Evolutionary conservation across 2,888 invertebrate species (phyloP).

Genomic region (Clistopyga incitator): DNA sequence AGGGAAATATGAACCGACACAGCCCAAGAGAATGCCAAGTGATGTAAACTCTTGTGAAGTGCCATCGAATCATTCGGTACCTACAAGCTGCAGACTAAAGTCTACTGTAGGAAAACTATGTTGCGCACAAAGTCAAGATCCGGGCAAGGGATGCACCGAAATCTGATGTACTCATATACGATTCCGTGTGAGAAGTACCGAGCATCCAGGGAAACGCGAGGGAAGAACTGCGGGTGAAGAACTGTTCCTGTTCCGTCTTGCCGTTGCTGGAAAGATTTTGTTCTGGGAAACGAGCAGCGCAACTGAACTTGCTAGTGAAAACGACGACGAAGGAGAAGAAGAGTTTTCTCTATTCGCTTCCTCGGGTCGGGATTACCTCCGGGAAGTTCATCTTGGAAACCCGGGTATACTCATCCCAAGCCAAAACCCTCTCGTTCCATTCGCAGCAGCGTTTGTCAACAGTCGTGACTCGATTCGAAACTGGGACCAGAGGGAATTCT

Average conservation of each 20-base stretch:
- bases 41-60: conserved; percentile 29
- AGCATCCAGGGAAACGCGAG: conserved; percentile 21
- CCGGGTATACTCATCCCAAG: conserved; percentile 43
- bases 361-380: conserved; percentile 61
- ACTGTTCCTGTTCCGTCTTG: conserved; percentile 10
- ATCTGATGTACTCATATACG: conserved; percentile 56
- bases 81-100: neutral
- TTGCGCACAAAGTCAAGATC: neutral
- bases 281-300: conserved; percentile 34
- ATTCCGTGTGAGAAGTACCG: conserved; percentile 59
- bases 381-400: conserved; percentile 53
- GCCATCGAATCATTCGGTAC: conserved; percentile 24
- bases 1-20: conserved; percentile 57
- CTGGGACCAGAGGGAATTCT: conserved; percentile 59
- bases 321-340: conserved; percentile 35
- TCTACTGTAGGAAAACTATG: neutral
- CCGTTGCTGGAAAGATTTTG: conserved; percentile 38
- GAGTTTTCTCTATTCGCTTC: conserved; percentile 62
- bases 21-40: conserved; percentile 18
- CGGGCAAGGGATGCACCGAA: conserved; percentile 14
- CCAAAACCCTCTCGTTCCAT: conserved; percentile 29
- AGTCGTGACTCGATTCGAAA: conserved; percentile 68
- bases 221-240: conserved; percentile 19
- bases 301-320: conserved; percentile 15
- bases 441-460: conserved; percentile 65